Conservation (phyloP, 2,113 vertebrate genomes). For the Eretmochelys imbricata region DNA sequence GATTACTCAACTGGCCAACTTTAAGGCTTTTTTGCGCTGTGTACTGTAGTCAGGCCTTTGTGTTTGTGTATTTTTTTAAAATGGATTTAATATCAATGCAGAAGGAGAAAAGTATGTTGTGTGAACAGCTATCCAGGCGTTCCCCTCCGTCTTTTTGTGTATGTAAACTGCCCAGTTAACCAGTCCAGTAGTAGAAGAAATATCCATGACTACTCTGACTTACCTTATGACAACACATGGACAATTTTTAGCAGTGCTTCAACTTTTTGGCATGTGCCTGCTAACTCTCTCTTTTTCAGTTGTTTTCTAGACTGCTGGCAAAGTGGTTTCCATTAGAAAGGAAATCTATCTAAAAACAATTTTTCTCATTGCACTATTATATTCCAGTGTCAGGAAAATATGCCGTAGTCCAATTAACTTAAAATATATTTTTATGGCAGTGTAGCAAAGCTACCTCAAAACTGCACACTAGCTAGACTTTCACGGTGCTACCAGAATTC, state of each 20-base stretch:
- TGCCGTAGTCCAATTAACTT: accelerated
- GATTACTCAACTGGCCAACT: not conserved
- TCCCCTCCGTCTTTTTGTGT: not conserved
- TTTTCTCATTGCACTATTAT: not conserved
- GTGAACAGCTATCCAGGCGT: not conserved
- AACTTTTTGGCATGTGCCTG: not conserved
- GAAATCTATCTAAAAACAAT: not conserved
- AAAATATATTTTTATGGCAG: not conserved
- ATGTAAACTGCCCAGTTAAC: not conserved
- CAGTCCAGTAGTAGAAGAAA: not conserved
- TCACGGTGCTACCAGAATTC: not conserved
- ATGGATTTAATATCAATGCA: not conserved
- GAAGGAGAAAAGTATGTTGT: not conserved
- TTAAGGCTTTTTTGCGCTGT: too few species aligned
- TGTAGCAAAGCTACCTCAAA: not conserved
- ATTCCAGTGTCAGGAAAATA: not conserved
- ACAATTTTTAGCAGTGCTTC: not conserved
- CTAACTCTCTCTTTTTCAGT: accelerated
- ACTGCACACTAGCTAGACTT: not conserved
- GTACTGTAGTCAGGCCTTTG: not conserved
- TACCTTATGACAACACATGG: not conserved
- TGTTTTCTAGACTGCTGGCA: not conserved
- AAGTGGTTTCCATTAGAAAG: not conserved
- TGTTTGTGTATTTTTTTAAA: not conserved
- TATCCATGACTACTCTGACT: not conserved